Evolutionary conservation across 2,797 vertebrate species (phyloP), one percentile per base, ranked within the genome.

Genomic region (Pseudochaenichthys georgianus): DNA sequence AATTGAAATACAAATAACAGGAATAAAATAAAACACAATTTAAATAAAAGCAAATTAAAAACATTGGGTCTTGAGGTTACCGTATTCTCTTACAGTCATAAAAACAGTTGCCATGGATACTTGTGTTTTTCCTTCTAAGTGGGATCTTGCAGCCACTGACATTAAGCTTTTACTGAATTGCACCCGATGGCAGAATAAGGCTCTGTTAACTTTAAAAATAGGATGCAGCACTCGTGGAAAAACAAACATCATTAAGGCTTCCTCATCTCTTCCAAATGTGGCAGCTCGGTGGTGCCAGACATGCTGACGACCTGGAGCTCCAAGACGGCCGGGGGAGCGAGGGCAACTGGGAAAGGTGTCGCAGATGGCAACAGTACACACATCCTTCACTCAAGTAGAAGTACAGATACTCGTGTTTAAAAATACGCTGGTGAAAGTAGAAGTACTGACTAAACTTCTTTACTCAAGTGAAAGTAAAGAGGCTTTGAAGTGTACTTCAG

Each of bases 221-320:
- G 62, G 82, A 80, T 55, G 68, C 68, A 82, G 73, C 12, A 28
- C 19, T 50, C n/a, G 43, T 9, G 54, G 70, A 73, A 88, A 91
- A 83, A 81, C 69, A 84, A 90, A 88, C 77, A 80, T 73, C 70
- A 80, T 84, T 85, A 84, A 75, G 79, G 34, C 63, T 38, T 86
- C 73, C 77, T 87, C 75, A 9, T 64, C 50, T 63, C 46, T 74
- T 70, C 82, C 88, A 85, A 91, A 88, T 82, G 81, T 77, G 79
- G 62, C 62, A 43, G 64, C 76, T 75, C 17, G 60, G 0, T 28
- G 70, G 85, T 81, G 85, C 84, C 90, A 94, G 88, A 91, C 85
- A 75, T 60, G 70, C 81, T 88, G 89, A 89, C 81, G 73, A 90
- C 87, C 86, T 90, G 89, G 81, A 58, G 70, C 81, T 61, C 59